phyloP scores from a whole-genome alignment of 2,888 invertebrate species.

The Notodonta ziczac region DNA sequence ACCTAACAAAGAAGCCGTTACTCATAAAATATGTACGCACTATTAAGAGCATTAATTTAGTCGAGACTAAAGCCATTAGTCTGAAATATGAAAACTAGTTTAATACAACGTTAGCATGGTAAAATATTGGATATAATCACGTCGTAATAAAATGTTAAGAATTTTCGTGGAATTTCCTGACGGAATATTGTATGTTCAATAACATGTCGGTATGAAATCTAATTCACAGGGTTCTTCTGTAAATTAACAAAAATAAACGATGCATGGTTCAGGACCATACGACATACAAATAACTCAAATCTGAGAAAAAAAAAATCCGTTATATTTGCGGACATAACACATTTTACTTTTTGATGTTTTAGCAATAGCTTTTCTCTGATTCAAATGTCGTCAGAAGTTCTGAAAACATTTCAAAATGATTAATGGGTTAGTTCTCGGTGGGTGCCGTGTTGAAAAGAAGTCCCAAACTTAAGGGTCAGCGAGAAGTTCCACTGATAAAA shows the following conservation, averaged over 20 bases:
- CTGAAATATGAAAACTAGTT: neutral
- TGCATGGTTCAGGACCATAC: too few relatives aligned
- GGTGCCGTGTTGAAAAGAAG: too few relatives aligned
- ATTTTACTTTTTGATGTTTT: too few relatives aligned
- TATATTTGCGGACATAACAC: too few relatives aligned
- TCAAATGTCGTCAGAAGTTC: slow-evolving; percentile 5
- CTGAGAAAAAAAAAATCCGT: too few relatives aligned
- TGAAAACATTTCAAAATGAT: slow-evolving; percentile 29
- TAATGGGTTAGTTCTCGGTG: slow-evolving; percentile 26
- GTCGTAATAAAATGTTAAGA: neutral
- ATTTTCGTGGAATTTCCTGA: neutral
- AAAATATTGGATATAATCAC: neutral
- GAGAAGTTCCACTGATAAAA: neutral
- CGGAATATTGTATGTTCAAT: neutral
- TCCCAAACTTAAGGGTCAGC: neutral
- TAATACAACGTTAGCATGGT: neutral
- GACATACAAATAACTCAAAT: too few relatives aligned
- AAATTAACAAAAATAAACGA: too few relatives aligned
- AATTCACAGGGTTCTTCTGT: too few relatives aligned
- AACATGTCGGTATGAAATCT: too few relatives aligned
- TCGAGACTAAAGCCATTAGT: neutral
- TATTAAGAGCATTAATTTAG: slow-evolving; percentile 8
- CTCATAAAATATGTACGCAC: slow-evolving; percentile 7
- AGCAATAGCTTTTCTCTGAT: neutral
- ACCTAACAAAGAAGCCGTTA: neutral